Evolutionary conservation across 2,797 vertebrate genomes (phyloP), one percentile per base, ranked within the genome.

Genomic region (Oryzias sinensis): DNA sequence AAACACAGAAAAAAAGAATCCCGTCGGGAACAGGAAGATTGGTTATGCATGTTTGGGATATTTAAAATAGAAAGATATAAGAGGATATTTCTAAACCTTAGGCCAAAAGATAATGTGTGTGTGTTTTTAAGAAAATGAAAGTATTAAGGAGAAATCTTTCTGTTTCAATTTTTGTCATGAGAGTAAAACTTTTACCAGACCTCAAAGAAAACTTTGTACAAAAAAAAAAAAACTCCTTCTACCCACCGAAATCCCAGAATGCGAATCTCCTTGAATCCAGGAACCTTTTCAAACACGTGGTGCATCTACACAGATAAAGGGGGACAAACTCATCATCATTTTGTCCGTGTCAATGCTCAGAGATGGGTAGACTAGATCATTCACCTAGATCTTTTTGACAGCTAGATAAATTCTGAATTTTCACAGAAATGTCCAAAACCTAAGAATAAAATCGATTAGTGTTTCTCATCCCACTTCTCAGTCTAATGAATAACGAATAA

Each of bases 221-320:
- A 18, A 54, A 42, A 69, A 41, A 40, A 18, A 54, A 43, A 69
- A 41, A 1, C 2, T 41, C 11, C 14, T 49, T 56, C 25, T 49
- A 94, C 96, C 90, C 84, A 99, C 96, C 91, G 93, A 88, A 95
- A 96, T 90, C 93, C 93, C 68, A 96, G 70, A 47, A 97, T 85
- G 0, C 82, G 92, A 41, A 98, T 93, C 74, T 94, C 94, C 90
- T 96, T 96, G 85, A 98, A 98, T 81, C 96, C 95, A 74, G 94
- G 92, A 84, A 98, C 89, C 69, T 94, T 97, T 85, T 93, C 86
- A 81, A 98, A 93, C 80, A 93, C 89, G 17, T 90, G 93, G 88
- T 92, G 81, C 93, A 98, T 94, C 97, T 98, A 62, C 1, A 76
- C 11, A 77, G 24, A 70, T 47, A 9, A 57, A 1, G 16, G 20